phyloP scores from a whole-genome alignment of 2,797 vertebrate genomes.

The Protonibea diacanthus region DNA sequence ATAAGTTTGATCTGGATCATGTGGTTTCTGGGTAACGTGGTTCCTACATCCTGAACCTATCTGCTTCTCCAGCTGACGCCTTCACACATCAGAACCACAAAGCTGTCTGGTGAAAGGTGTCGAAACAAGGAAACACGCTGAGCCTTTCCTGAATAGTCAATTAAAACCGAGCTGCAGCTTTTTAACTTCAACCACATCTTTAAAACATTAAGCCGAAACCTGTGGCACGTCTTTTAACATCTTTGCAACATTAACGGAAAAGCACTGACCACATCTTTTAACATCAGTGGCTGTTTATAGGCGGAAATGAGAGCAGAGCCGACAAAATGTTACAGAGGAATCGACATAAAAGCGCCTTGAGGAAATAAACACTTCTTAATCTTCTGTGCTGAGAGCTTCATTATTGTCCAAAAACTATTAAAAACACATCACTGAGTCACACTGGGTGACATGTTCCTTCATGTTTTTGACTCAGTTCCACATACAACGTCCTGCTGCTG shows the following conservation, averaged over 20 bases:
- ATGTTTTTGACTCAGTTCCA: neutral
- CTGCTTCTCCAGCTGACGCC: neutral
- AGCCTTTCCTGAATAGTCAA: conserved; percentile 34
- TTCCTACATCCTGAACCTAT: neutral
- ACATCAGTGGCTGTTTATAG: conserved; percentile 14
- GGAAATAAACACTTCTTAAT: neutral
- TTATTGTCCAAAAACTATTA: neutral
- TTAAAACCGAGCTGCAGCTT: conserved; percentile 38
- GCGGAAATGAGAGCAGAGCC: conserved; percentile 14
- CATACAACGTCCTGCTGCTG: neutral
- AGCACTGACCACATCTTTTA: neutral
- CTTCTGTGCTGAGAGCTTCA: neutral
- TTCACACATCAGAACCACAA: conserved; percentile 10
- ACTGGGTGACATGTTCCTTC: neutral
- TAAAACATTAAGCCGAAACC: conserved; percentile 37
- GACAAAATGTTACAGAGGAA: neutral
- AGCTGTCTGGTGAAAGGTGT: conserved; percentile 27
- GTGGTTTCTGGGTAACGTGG: conserved; percentile 1
- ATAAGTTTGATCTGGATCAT: neutral
- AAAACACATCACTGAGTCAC: neutral
- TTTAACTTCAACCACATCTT: conserved; percentile 48
- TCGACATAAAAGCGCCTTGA: neutral
- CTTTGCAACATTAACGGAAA: conserved; percentile 27
- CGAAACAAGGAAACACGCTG: conserved; percentile 13
- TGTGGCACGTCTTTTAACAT: conserved; percentile 26